Percentiles rank a stretch among this genome's conserved stretches.
Evolutionary conservation across 2,888 invertebrate species (phyloP).

Genomic region (Altica lythri): DNA sequence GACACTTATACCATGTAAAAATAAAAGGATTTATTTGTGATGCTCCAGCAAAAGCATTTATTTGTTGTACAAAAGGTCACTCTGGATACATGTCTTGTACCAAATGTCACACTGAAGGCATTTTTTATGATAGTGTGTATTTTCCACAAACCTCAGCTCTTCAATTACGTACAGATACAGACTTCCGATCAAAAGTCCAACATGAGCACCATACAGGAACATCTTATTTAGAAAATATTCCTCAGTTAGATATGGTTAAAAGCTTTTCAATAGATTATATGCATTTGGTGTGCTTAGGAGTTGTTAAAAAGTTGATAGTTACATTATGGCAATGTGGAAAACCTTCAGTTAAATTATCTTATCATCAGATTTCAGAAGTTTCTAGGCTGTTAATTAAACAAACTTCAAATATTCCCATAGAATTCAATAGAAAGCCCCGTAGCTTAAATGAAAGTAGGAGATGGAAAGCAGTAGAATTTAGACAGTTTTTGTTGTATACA

Average conservation of each 20-base stretch:
- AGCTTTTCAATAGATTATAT: slow-evolving; percentile 38
- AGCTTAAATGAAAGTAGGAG: slow-evolving; percentile 21
- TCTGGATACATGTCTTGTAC: slow-evolving; percentile 37
- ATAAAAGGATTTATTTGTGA: slow-evolving; percentile 36
- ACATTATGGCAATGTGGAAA: slow-evolving; percentile 23
- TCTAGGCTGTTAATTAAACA: background rate
- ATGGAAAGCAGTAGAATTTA: slow-evolving; percentile 34
- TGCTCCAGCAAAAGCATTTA: slow-evolving; percentile 36
- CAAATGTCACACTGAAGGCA: slow-evolving; percentile 33
- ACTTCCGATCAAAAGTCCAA: slow-evolving; percentile 26
- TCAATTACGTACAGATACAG: slow-evolving; percentile 22
- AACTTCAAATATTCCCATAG: background rate
- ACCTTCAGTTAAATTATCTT: no score
- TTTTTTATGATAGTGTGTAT: slow-evolving; percentile 23
- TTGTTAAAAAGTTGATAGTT: slow-evolving; percentile 28
- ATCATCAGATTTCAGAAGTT: no score
- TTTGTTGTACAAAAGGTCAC: slow-evolving; percentile 35
- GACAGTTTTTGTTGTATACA: slow-evolving; percentile 29
- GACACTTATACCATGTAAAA: slow-evolving; percentile 23
- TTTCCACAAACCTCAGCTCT: slow-evolving; percentile 28
- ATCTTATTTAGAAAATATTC: slow-evolving; percentile 31
- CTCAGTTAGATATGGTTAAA: slow-evolving; percentile 37
- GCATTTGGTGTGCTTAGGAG: slow-evolving; percentile 31
- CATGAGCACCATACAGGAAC: slow-evolving; percentile 32
- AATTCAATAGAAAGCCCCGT: slow-evolving; percentile 26